phyloP scores from a whole-genome alignment of 1,140 invertebrate species.

The Mizuhopecten yessoensis region DNA sequence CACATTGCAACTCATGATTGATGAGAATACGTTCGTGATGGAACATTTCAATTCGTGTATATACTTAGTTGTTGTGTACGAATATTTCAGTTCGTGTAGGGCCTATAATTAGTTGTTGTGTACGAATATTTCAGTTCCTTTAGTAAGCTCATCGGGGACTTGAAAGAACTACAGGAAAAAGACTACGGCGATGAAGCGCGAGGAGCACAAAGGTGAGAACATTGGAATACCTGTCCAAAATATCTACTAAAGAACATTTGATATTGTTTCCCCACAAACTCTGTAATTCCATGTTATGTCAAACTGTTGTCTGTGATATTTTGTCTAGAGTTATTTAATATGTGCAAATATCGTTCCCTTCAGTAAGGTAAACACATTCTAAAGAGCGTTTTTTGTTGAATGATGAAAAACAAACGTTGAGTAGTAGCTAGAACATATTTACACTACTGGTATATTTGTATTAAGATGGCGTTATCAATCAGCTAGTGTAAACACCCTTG shows the following conservation, averaged over 20 bases:
- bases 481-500: too few species aligned
- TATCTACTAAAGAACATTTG: not conserved
- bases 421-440: too few species aligned
- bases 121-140: constrained; percentile 92
- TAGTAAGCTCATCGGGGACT: constrained; percentile 90
- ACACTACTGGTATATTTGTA: too few species aligned
- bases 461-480: too few species aligned
- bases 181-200: constrained; percentile 92
- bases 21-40: not conserved
- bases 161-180: constrained; percentile 83
- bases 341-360: not conserved
- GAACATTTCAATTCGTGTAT: too few species aligned
- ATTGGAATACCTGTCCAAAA: not conserved
- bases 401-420: too few species aligned
- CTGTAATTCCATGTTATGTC: not conserved
- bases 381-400: too few species aligned
- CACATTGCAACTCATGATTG: too few species aligned
- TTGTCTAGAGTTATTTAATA: not conserved
- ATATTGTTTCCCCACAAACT: not conserved
- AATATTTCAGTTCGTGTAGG: too few species aligned
- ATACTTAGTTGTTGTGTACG: too few species aligned
- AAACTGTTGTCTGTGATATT: not conserved
- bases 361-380: not conserved
- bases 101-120: too few species aligned
- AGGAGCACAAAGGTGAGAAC: constrained; percentile 78